Conservation (phyloP, 2,888 invertebrate species). For the Polydrusus cervinus region DNA sequence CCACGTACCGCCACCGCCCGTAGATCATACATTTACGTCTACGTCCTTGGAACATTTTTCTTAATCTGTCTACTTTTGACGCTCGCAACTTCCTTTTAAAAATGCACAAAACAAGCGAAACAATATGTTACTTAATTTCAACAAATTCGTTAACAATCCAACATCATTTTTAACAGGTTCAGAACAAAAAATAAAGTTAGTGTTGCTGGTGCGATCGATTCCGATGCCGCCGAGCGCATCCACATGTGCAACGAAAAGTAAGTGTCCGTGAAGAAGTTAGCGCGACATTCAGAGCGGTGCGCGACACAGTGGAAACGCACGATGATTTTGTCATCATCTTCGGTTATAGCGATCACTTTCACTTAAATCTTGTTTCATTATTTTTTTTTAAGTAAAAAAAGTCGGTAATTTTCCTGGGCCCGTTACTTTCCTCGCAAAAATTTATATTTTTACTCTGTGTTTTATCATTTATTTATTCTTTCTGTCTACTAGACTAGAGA, state of each 20-base stretch:
- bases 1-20: too few species aligned
- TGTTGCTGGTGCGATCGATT: conserved; percentile 23
- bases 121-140: conserved; percentile 31
- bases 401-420: too few species aligned
- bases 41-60: too few species aligned
- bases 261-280: conserved; percentile 40
- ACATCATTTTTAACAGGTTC: conserved; percentile 16
- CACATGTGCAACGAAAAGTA: conserved; percentile 35
- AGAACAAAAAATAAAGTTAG: conserved; percentile 27
- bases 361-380: background rate
- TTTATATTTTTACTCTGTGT: too few species aligned
- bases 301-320: conserved; percentile 21
- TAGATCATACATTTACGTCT: too few species aligned
- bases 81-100: background rate
- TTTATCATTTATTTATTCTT: too few species aligned
- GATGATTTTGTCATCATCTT: conserved; percentile 26
- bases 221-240: conserved; percentile 32
- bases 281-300: conserved; percentile 43
- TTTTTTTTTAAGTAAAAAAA: too few species aligned
- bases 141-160: conserved; percentile 26
- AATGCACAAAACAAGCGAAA: conserved; percentile 9
- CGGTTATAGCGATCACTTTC: conserved; percentile 25
- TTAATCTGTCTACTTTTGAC: too few species aligned
- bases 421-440: too few species aligned
- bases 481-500: too few species aligned